Evolutionary conservation across 2,797 vertebrate genomes (phyloP).

Genomic region (Novumbra hubbsi): DNA sequence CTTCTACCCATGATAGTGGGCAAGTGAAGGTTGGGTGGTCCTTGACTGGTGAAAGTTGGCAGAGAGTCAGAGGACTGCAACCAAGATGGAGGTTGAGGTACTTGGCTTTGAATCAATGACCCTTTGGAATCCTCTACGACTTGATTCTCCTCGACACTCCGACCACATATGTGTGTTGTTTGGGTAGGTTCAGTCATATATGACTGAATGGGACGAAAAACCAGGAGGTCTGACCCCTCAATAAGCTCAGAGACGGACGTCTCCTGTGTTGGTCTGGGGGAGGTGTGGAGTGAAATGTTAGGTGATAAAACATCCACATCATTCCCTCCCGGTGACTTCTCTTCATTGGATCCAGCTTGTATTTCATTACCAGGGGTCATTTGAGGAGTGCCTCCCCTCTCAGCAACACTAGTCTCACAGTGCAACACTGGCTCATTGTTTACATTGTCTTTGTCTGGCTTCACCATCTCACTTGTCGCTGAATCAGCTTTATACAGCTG

Average conservation of each 20-base stretch:
- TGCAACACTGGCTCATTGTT: not conserved
- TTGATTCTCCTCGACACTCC: not conserved
- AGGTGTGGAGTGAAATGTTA: constrained; percentile 2
- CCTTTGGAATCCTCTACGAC: not conserved
- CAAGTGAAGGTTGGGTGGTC: constrained; percentile 53
- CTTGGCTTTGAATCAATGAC: not conserved
- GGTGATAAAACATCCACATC: constrained; percentile 5
- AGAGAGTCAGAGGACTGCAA: constrained; percentile 39
- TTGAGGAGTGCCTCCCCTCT: not conserved
- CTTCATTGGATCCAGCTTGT: not conserved
- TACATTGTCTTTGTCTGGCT: not conserved
- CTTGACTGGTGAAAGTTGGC: constrained; percentile 62
- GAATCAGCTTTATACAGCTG: constrained; percentile 9
- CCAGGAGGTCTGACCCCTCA: not conserved
- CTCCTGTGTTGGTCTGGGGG: constrained; percentile 7
- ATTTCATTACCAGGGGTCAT: not conserved
- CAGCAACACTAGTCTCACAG: not conserved
- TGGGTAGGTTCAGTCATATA: not conserved
- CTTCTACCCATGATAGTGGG: constrained; percentile 21
- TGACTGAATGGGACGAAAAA: not conserved
- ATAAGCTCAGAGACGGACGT: not conserved
- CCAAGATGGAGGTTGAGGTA: not conserved
- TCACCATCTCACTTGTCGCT: not conserved
- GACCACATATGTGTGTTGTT: not conserved
- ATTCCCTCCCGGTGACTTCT: not conserved